These are phyloP conservation scores for Amblyteles armatorius DNA, from an alignment of 2,888 invertebrate species.

Conservation along the genomic window DNA sequence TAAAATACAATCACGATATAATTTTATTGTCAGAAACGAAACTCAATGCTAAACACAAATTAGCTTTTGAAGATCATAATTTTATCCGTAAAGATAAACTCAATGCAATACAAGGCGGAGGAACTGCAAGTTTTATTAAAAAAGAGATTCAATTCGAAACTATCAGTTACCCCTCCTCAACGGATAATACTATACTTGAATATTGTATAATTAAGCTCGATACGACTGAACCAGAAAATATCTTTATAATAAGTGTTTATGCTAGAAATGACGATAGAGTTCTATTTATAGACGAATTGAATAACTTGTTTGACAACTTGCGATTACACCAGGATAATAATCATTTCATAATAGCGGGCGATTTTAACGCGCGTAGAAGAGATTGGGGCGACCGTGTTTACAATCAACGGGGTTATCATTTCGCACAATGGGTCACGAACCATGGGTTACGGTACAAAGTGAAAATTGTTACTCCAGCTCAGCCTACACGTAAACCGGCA, in stretches of 20 bases:
- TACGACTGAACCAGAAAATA: neutral
- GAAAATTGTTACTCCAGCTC: too few species aligned
- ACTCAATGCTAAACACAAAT: neutral
- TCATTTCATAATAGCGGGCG: neutral
- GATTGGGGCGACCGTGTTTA: neutral
- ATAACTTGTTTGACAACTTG: too few species aligned
- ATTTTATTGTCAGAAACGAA: neutral
- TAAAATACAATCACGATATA: neutral
- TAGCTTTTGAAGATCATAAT: neutral
- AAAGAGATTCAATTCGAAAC: conserved; percentile 16
- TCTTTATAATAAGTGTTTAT: conserved; percentile 1
- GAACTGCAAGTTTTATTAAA: conserved; percentile 18
- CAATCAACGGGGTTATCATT: neutral
- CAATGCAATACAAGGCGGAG: conserved; percentile 9
- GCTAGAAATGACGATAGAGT: neutral
- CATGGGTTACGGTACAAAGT: too few species aligned
- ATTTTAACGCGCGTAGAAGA: neutral
- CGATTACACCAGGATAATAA: neutral
- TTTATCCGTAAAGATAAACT: neutral
- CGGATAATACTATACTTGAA: conserved; percentile 30
- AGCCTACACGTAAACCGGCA: too few species aligned
- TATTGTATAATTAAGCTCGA: conserved; percentile 15
- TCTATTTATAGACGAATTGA: conserved; percentile 14
- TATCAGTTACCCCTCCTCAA: neutral
- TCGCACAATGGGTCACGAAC: neutral